phyloP scores from a whole-genome alignment of 2,888 invertebrate genomes.

The Charanyca ferruginea region DNA sequence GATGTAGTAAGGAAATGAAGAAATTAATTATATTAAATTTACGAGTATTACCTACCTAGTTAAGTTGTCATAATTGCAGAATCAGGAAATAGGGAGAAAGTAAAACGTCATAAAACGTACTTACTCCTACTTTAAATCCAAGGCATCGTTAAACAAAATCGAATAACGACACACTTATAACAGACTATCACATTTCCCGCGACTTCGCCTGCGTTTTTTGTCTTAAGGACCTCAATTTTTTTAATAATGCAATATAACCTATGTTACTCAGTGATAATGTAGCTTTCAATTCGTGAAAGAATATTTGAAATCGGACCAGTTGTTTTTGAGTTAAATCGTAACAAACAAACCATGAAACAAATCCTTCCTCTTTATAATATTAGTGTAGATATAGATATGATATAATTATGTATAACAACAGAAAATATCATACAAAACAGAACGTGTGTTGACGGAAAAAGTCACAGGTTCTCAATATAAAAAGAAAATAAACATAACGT shows the following conservation, averaged over 20 bases:
- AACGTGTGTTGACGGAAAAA: slow-evolving; percentile 29
- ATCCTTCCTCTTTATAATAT: too few relatives aligned
- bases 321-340: too few relatives aligned
- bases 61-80: slow-evolving; percentile 10
- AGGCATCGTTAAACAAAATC: neutral
- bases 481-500: slow-evolving; percentile 36
- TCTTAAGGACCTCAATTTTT: too few relatives aligned
- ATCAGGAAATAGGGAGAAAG: slow-evolving; percentile 52
- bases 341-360: too few relatives aligned
- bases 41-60: neutral
- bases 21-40: slow-evolving; percentile 5
- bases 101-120: slow-evolving; percentile 44
- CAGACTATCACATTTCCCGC: too few relatives aligned
- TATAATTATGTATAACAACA: slow-evolving; percentile 16
- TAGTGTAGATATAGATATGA: too few relatives aligned
- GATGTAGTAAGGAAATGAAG: slow-evolving; percentile 4
- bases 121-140: slow-evolving; percentile 8
- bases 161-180: slow-evolving; percentile 7
- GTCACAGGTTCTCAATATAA: slow-evolving; percentile 35
- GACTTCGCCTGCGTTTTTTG: too few relatives aligned
- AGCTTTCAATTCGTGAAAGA: too few relatives aligned
- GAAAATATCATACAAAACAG: slow-evolving; percentile 25
- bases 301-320: too few relatives aligned
- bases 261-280: too few relatives aligned
- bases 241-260: too few relatives aligned